These are phyloP conservation scores for Brachystomella parvula DNA, from an alignment of 1,140 invertebrate genomes.

Conservation along the genomic window DNA sequence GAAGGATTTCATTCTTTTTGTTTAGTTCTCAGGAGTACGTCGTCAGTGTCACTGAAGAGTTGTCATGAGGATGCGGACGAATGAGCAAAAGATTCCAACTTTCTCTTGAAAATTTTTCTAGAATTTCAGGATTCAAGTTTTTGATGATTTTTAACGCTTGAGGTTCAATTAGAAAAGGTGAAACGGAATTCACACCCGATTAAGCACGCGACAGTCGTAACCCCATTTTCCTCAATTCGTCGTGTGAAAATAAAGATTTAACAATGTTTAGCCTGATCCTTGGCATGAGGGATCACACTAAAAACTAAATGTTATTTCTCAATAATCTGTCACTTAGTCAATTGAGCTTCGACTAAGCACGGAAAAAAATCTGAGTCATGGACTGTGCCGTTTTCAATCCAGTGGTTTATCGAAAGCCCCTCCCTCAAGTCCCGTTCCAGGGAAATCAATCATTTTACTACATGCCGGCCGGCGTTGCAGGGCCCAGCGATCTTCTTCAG, in stretches of 20 bases:
- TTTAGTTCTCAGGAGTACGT: not conserved
- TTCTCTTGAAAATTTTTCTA: not conserved
- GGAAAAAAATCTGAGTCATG: not conserved
- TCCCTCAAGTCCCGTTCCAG: too few species aligned
- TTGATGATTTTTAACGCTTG: not conserved
- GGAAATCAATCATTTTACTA: too few species aligned
- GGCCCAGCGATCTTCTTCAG: too few species aligned
- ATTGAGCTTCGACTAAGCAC: not conserved
- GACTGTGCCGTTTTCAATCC: not conserved
- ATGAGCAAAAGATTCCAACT: not conserved
- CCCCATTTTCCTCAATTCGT: not conserved
- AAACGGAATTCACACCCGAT: constrained; percentile 18
- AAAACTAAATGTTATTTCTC: constrained; percentile 1
- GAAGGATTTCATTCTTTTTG: not conserved
- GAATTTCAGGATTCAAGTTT: not conserved
- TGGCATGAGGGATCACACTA: not conserved
- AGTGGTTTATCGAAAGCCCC: too few species aligned
- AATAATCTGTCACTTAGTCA: constrained; percentile 10
- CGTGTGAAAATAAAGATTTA: constrained; percentile 9
- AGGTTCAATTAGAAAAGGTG: constrained; percentile 14
- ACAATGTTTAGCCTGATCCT: constrained; percentile 7
- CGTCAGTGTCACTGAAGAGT: too few species aligned
- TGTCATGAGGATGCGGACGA: not conserved
- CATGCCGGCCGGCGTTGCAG: too few species aligned
- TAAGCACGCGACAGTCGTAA: constrained; percentile 16